Conservation (phyloP, 2,113 vertebrate species). For the Pavo muticus region DNA sequence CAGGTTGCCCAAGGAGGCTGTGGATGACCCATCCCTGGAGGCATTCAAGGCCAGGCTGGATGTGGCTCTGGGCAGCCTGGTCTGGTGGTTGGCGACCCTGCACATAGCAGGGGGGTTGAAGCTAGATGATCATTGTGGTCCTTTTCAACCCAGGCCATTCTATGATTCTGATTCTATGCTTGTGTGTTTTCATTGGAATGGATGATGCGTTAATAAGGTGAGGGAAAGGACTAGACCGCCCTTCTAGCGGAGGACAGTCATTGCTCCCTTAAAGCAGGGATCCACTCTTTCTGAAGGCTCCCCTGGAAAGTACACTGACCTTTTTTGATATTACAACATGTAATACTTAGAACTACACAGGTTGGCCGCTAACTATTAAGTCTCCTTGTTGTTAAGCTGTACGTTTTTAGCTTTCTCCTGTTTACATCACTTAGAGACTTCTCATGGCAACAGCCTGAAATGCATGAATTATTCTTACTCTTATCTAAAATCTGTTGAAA, state of each 20-base stretch:
- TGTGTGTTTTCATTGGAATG: background rate
- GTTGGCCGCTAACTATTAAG: background rate
- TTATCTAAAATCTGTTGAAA: slow-evolving; percentile 17
- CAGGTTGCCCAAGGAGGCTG: too few relatives aligned
- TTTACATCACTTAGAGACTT: background rate
- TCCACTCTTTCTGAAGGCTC: background rate
- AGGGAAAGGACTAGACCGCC: background rate
- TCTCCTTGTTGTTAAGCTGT: background rate
- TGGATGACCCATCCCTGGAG: too few relatives aligned
- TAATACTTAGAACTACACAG: background rate
- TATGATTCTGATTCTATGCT: too few relatives aligned
- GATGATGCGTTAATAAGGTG: background rate
- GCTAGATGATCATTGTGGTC: too few relatives aligned
- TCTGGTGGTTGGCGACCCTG: too few relatives aligned
- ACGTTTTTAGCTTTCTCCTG: background rate
- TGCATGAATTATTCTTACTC: background rate
- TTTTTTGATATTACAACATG: background rate
- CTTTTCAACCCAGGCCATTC: too few relatives aligned
- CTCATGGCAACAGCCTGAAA: background rate
- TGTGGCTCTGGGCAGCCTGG: too few relatives aligned
- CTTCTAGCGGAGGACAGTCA: background rate
- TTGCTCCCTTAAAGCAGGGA: background rate
- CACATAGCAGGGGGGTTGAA: too few relatives aligned
- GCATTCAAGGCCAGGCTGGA: too few relatives aligned
- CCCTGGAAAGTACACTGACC: background rate